Evolutionary conservation across 2,888 invertebrate species (phyloP).

Genomic region (Cryptocephalus moraei): DNA sequence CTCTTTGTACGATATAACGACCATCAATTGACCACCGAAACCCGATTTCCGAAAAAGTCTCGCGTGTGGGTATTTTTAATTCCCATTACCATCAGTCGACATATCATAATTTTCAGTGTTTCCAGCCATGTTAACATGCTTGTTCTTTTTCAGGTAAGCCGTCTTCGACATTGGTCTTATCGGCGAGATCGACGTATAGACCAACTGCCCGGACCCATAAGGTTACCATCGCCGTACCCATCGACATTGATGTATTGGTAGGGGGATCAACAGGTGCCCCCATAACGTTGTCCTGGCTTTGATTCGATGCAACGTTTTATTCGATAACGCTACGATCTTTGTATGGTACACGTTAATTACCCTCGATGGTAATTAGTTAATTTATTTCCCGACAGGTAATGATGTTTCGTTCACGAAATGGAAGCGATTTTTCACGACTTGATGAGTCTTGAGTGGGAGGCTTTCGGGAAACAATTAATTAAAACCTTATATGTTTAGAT

Average conservation of each 20-base stretch:
- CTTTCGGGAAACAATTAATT: too few species aligned
- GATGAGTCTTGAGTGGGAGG: too few species aligned
- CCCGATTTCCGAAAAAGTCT: too few species aligned
- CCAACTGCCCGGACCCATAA: slow-evolving; percentile 8
- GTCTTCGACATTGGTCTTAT: slow-evolving; percentile 25
- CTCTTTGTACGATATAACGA: too few species aligned
- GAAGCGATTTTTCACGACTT: too few species aligned
- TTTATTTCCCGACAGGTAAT: too few species aligned
- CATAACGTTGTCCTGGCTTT: too few species aligned
- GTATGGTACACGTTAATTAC: slow-evolving; percentile 3
- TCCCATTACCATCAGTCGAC: slow-evolving; percentile 1
- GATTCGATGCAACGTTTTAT: too few species aligned
- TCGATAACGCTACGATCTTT: background rate
- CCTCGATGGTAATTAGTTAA: too few species aligned
- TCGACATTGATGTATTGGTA: slow-evolving; percentile 15
- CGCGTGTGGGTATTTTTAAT: background rate
- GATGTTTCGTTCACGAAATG: too few species aligned
- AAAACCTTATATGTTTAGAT: too few species aligned
- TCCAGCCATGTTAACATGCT: slow-evolving; percentile 32
- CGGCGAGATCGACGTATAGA: slow-evolving; percentile 15
- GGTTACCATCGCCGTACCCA: slow-evolving; percentile 10
- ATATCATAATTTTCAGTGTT: slow-evolving; percentile 18
- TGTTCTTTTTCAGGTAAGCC: slow-evolving; percentile 36
- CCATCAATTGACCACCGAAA: too few species aligned
- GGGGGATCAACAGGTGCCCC: slow-evolving; percentile 8